These are phyloP conservation scores for Candidula unifasciata DNA, from an alignment of 2,888 invertebrate genomes.

Conservation along the genomic window DNA sequence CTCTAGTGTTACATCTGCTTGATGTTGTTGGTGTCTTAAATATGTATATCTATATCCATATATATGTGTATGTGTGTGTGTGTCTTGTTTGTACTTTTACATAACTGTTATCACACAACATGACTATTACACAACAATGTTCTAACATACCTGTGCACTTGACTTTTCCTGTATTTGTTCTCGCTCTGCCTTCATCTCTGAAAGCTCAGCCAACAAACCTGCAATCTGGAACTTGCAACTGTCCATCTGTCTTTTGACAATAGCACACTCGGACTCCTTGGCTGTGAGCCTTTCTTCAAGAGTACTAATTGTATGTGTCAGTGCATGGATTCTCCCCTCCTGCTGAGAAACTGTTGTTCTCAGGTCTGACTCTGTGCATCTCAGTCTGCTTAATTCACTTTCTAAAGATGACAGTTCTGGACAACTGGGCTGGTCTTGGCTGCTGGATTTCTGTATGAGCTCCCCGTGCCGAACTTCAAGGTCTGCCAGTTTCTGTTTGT, in stretches of 20 bases:
- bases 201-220: constrained; percentile 66
- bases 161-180: constrained; percentile 41
- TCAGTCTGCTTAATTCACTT: constrained; percentile 62
- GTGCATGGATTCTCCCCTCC: constrained; percentile 60
- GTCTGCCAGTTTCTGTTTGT: constrained; percentile 73
- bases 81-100: no score
- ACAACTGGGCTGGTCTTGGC: constrained; percentile 62
- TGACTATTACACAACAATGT: not conserved
- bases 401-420: constrained; percentile 60
- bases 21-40: no score
- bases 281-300: constrained; percentile 62
- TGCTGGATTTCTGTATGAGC: constrained; percentile 66
- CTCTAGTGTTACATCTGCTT: no score
- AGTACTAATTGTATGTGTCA: constrained; percentile 63
- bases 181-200: constrained; percentile 66
- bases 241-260: constrained; percentile 74
- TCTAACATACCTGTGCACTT: constrained; percentile 15
- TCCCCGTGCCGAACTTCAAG: constrained; percentile 75
- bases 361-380: constrained; percentile 55
- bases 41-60: no score
- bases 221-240: constrained; percentile 72
- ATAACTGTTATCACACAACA: no score
- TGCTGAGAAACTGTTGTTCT: constrained; percentile 47
- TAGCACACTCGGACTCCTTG: constrained; percentile 66
- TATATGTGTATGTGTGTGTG: no score